Conservation (phyloP, 1,140 invertebrate genomes). For the Cotesia glomerata region DNA sequence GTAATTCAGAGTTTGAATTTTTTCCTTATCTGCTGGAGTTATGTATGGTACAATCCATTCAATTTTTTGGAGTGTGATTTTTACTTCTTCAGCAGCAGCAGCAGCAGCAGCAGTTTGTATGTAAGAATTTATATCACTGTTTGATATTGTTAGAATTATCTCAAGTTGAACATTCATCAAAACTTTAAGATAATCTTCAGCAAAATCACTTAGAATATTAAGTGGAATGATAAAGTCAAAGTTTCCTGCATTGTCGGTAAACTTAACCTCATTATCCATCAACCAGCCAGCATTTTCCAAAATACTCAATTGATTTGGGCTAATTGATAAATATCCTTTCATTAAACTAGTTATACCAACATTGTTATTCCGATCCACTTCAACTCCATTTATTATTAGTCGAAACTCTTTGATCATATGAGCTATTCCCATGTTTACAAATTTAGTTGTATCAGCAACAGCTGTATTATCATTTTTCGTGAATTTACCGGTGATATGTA, state of each 20-base stretch:
- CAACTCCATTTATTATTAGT: conserved; percentile 57
- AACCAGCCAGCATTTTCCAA: no score
- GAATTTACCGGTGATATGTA: background rate
- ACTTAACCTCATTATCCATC: conserved; percentile 27
- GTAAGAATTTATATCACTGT: no score
- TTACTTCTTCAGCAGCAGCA: no score
- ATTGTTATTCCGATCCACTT: conserved; percentile 56
- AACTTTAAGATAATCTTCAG: conserved; percentile 60
- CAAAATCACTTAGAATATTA: conserved; percentile 54
- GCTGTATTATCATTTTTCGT: conserved; percentile 7
- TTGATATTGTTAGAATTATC: no score
- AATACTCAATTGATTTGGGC: conserved; percentile 36
- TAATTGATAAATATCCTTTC: conserved; percentile 50
- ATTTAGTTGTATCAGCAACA: background rate
- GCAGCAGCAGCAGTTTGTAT: no score
- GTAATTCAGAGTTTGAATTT: no score
- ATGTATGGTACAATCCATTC: no score
- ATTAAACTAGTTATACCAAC: conserved; percentile 53
- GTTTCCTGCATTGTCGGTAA: conserved; percentile 33
- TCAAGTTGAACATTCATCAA: conserved; percentile 57
- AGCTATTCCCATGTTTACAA: conserved; percentile 52
- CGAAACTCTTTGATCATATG: conserved; percentile 60
- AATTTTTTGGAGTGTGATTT: no score
- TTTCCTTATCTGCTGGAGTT: no score
- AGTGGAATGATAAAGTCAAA: conserved; percentile 56